These are phyloP conservation scores for Bubalus kerabau DNA, from an alignment of 2,113 vertebrate species.

Conservation along the genomic window DNA sequence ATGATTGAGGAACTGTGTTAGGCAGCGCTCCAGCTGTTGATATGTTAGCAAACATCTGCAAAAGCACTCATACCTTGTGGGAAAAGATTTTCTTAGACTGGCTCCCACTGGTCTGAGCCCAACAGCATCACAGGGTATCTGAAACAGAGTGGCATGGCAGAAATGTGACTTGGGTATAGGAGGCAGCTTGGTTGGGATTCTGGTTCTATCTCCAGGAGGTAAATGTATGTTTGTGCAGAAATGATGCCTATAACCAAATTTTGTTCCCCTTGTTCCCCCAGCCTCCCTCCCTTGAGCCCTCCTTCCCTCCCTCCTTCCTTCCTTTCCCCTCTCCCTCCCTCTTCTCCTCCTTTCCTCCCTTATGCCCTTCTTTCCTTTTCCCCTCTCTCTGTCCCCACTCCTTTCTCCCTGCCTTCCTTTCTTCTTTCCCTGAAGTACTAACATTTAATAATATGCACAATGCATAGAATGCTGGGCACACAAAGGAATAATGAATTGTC, in stretches of 20 bases:
- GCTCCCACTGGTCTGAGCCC: accelerated
- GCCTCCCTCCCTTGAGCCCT: no score
- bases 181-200: background rate
- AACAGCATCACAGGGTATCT: background rate
- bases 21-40: constrained; percentile 67
- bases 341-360: background rate
- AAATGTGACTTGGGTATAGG: background rate
- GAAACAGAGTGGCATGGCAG: background rate
- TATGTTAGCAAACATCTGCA: constrained; percentile 70
- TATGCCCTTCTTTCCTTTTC: background rate
- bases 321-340: background rate
- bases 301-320: background rate
- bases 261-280: background rate
- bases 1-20: constrained; percentile 73
- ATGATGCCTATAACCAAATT: background rate
- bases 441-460: background rate
- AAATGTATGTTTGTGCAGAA: background rate
- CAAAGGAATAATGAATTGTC: background rate
- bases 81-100: accelerated
- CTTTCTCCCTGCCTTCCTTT: constrained; percentile 15
- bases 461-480: background rate
- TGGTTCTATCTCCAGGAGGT: background rate
- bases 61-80: constrained; percentile 35
- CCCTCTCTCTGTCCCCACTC: background rate
- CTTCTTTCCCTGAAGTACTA: constrained; percentile 22